These are phyloP conservation scores for Stictonetta naevosa DNA, from an alignment of 2,113 vertebrate genomes.

Conservation along the genomic window DNA sequence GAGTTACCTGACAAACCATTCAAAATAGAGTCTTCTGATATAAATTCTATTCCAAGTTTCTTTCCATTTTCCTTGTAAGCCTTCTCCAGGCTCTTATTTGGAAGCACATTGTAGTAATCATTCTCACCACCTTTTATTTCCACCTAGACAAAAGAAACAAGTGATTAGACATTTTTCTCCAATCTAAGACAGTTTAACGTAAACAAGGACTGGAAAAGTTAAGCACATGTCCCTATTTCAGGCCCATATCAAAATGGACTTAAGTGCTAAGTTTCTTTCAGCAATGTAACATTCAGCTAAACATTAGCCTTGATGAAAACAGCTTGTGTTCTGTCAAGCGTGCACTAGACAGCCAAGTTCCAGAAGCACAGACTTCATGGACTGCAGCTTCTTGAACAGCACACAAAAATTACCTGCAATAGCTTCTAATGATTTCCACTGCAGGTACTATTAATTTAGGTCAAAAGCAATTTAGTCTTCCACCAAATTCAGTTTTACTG, in stretches of 20 bases:
- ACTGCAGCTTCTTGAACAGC: neutral
- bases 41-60: constrained; percentile 85
- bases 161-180: neutral
- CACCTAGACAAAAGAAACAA: constrained; percentile 74
- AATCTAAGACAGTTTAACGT: neutral
- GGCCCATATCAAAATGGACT: neutral
- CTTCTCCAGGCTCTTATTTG: constrained; percentile 82
- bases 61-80: constrained; percentile 84
- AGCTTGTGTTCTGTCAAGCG: neutral
- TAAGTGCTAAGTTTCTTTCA: neutral
- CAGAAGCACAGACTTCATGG: neutral
- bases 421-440: neutral
- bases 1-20: constrained; percentile 80
- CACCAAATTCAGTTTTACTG: neutral
- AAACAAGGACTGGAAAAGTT: neutral
- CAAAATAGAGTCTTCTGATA: constrained; percentile 73
- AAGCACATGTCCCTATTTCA: neutral
- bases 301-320: neutral
- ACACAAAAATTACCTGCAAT: neutral
- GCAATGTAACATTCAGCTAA: neutral
- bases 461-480: neutral
- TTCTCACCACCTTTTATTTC: constrained; percentile 78
- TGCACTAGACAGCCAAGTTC: neutral
- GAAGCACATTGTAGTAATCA: constrained; percentile 86
- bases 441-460: neutral